phyloP scores from a whole-genome alignment of 2,888 invertebrate species.

The Eumacrocentrus americanus region DNA sequence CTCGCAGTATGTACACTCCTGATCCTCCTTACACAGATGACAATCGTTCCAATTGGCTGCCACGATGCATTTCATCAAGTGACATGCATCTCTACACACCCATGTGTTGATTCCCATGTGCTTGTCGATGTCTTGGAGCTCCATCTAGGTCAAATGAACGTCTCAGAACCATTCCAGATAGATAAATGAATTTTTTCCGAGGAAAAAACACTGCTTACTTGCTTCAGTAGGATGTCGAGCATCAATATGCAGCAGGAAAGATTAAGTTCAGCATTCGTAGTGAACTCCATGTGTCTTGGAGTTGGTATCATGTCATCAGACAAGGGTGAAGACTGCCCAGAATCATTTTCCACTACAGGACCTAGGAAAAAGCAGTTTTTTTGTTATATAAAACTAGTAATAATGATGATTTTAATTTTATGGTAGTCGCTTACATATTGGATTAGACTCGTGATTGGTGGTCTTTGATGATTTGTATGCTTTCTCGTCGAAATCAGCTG shows the following conservation, averaged over 20 bases:
- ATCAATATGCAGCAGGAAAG: constrained; percentile 95
- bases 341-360: constrained; percentile 73
- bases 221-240: constrained; percentile 93
- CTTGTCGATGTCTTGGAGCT: constrained; percentile 82
- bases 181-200: constrained; percentile 9
- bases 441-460: constrained; percentile 35
- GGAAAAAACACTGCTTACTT: constrained; percentile 65
- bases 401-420: constrained; percentile 3
- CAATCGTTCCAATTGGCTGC: constrained; percentile 72
- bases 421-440: constrained; percentile 8
- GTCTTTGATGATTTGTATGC: constrained; percentile 42
- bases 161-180: no score
- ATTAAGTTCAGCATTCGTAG: constrained; percentile 76
- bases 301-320: constrained; percentile 73
- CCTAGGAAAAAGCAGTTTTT: constrained; percentile 57
- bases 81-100: constrained; percentile 75
- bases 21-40: constrained; percentile 65
- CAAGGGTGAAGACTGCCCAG: constrained; percentile 71
- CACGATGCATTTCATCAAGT: constrained; percentile 78
- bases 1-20: constrained; percentile 90
- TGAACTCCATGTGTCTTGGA: constrained; percentile 71
- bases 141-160: constrained; percentile 66
- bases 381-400: no score
- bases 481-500: constrained; percentile 45
- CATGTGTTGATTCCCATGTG: constrained; percentile 80